These are phyloP conservation scores for Grallaria varia DNA, from an alignment of 2,113 vertebrate genomes.

Conservation along the genomic window DNA sequence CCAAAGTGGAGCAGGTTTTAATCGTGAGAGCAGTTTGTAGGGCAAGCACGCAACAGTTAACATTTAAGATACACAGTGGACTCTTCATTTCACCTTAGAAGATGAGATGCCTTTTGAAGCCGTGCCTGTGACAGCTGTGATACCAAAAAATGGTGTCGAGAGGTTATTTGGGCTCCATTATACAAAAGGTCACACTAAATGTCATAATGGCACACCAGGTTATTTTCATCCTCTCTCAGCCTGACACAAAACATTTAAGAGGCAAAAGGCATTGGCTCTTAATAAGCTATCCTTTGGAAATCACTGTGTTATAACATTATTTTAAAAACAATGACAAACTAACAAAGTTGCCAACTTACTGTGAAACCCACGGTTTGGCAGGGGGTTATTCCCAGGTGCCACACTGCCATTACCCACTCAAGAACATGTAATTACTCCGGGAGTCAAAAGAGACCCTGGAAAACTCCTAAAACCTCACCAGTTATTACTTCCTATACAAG, in stretches of 20 bases:
- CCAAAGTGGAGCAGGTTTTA: background rate
- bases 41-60: background rate
- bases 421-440: background rate
- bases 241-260: background rate
- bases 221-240: background rate
- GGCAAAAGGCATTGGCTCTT: background rate
- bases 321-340: background rate
- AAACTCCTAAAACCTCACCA: slow-evolving; percentile 36
- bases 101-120: background rate
- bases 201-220: background rate
- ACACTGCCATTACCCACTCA: background rate
- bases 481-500: slow-evolving; percentile 56
- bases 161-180: background rate
- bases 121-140: background rate
- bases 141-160: background rate
- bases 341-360: background rate
- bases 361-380: background rate
- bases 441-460: slow-evolving; percentile 29
- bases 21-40: background rate
- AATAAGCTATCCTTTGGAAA: background rate
- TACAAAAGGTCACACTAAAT: background rate
- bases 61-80: background rate
- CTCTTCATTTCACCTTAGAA: background rate
- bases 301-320: background rate
- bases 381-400: background rate